Evolutionary conservation across 2,888 invertebrate genomes (phyloP), one percentile per base, ranked within the genome.

Genomic region (Nephrocerus scutellatus): DNA sequence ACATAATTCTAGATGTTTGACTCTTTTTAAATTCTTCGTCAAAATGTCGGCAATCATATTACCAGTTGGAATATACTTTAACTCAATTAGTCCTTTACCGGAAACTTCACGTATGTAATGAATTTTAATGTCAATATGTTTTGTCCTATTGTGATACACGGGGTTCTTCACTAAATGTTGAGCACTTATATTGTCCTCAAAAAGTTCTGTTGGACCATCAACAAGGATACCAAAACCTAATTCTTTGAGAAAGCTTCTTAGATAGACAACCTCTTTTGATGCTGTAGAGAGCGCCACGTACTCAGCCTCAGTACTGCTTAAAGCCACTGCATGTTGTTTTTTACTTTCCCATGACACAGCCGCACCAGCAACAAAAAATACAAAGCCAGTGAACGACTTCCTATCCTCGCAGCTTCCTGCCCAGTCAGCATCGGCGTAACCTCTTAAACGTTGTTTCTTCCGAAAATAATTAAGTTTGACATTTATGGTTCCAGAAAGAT

Each of bases 341-440:
- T n/a, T 25, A 8, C 20, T 13, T 8, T 41, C 36, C 41, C 41
- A 36, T 8, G 16, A 12, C 8, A 41, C 29, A 2, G 32, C 29
- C 6, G 31, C 37, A 10, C 26, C 29, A 8, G 24, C 16, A 8
- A 43, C 18, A 13, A 30, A 41, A 13, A 48, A 48, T 13, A 28
- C 24, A 39, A 30, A 45, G 7, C 47, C 45, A 4, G 41, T 48
- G 19, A 36, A 48, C 2, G 43, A 48, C 9, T 29, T 44, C 3
- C 46, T 26, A n/a, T 46, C 44, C 8, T 31, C 20, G 10, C 21
- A 18, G 18, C 43, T 33, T 6, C 39, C 34, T 13, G 30, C 43
- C 43, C 49, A 48, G 20, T 51, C 46, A 14, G 47, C 44, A 40
- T 44, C 47, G 7, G 45, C 42, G 18, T 24, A 47, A 0, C 47